Evolutionary conservation across 1,140 invertebrate genomes (phyloP).

Genomic region (Drosophila kepulauana): DNA sequence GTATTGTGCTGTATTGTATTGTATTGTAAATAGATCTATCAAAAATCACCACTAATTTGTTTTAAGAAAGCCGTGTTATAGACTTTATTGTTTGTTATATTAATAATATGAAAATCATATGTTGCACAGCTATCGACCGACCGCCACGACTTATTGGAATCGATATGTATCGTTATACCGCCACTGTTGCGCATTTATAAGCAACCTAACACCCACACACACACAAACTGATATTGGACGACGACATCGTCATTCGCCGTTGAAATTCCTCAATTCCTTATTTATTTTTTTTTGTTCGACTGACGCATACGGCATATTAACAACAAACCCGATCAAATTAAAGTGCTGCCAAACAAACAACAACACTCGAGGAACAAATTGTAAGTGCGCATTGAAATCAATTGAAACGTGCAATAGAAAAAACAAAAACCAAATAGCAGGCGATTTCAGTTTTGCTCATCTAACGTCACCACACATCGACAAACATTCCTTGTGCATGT

Average conservation of each 20-base stretch:
- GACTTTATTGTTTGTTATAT: too few relatives aligned
- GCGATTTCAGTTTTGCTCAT: background rate
- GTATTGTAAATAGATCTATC: too few relatives aligned
- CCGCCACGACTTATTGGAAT: background rate
- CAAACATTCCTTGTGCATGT: background rate
- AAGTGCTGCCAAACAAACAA: constrained; percentile 9
- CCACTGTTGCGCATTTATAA: constrained; percentile 8
- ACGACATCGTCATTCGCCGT: constrained; percentile 34
- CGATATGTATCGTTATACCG: background rate
- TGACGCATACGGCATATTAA: constrained; percentile 12
- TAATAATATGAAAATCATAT: too few relatives aligned
- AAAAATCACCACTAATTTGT: too few relatives aligned
- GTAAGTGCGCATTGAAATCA: constrained; percentile 45
- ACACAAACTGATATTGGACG: constrained; percentile 18
- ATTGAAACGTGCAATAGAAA: constrained; percentile 4
- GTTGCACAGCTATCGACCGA: too few relatives aligned
- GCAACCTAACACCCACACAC: constrained; percentile 5
- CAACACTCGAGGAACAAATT: constrained; percentile 6
- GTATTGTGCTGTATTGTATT: too few relatives aligned
- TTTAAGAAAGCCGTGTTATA: too few relatives aligned
- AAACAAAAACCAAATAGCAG: too few relatives aligned
- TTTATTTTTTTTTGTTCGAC: constrained; percentile 48
- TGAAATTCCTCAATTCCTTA: constrained; percentile 44
- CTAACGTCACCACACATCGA: constrained; percentile 7
- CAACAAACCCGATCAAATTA: background rate